Percentiles rank a stretch among this genome's conserved stretches.
Evolutionary conservation across 2,888 invertebrate genomes (phyloP).

Genomic region (Podabrus alpinus): DNA sequence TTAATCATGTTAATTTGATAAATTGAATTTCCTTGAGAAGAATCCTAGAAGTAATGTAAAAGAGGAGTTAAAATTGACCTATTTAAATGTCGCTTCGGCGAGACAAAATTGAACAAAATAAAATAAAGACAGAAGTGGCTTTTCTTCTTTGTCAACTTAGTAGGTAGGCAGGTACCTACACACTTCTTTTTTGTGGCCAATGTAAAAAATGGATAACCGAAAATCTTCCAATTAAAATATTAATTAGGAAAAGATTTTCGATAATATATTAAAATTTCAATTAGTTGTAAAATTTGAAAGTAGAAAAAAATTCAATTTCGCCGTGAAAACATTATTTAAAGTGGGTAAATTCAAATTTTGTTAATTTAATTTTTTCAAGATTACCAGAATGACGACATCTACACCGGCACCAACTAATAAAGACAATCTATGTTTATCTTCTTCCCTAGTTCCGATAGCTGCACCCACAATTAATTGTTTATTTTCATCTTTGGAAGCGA

Average conservation of each 20-base stretch:
- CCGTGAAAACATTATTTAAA: neutral
- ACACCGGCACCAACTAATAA: slow-evolving; percentile 86
- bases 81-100: neutral
- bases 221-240: neutral
- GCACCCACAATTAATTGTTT: slow-evolving; percentile 93
- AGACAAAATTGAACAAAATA: neutral
- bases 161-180: too few species aligned
- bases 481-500: slow-evolving; percentile 97
- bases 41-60: slow-evolving; percentile 64
- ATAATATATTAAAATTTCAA: neutral
- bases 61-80: neutral
- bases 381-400: slow-evolving; percentile 84
- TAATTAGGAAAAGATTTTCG: neutral
- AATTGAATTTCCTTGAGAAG: slow-evolving; percentile 95
- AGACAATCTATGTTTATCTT: slow-evolving; percentile 80
- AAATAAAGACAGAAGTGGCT: neutral
- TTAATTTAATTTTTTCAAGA: neutral
- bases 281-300: too few species aligned
- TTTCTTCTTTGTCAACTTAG: too few species aligned
- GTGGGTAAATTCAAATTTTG: neutral
- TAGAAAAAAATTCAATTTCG: neutral
- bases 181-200: too few species aligned
- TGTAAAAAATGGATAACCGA: neutral
- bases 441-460: slow-evolving; percentile 87
- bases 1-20: slow-evolving; percentile 96